These are phyloP conservation scores for Lasioglossum lativentre DNA, from an alignment of 2,888 invertebrate genomes.

Conservation along the genomic window DNA sequence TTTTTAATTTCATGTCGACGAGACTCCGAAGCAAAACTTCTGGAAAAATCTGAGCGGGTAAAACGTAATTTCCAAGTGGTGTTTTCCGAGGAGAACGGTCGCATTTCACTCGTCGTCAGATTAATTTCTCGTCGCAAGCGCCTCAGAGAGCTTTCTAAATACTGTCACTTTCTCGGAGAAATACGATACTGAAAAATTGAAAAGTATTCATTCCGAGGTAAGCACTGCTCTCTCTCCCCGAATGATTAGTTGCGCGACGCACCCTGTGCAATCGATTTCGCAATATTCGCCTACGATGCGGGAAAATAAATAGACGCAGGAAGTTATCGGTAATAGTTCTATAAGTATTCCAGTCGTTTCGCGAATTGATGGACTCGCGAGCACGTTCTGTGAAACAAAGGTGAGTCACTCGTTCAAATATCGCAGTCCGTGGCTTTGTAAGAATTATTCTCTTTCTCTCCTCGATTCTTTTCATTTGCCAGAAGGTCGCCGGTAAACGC, in stretches of 20 bases:
- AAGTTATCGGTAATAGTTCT: conserved; percentile 6
- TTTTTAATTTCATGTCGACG: background rate
- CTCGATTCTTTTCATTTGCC: background rate
- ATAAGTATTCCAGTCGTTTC: background rate
- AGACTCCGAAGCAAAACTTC: background rate
- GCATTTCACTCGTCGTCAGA: background rate
- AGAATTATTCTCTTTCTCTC: background rate
- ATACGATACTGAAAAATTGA: background rate
- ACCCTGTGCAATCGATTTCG: background rate
- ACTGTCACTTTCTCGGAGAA: background rate
- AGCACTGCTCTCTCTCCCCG: background rate
- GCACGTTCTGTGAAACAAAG: background rate
- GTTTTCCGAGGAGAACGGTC: background rate
- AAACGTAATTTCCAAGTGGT: background rate
- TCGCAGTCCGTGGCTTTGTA: background rate
- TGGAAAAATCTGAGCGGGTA: background rate
- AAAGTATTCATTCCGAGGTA: background rate
- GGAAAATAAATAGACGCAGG: conserved; percentile 38
- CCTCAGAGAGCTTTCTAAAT: background rate
- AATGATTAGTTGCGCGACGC: background rate
- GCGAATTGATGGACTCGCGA: background rate
- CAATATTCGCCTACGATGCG: conserved; percentile 32
- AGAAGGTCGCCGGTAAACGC: background rate
- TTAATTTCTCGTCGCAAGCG: background rate
- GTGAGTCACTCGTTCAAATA: conserved; percentile 8